These are phyloP conservation scores for Tetragnatha versicolor DNA, from an alignment of 1,140 invertebrate genomes.

Conservation along the genomic window DNA sequence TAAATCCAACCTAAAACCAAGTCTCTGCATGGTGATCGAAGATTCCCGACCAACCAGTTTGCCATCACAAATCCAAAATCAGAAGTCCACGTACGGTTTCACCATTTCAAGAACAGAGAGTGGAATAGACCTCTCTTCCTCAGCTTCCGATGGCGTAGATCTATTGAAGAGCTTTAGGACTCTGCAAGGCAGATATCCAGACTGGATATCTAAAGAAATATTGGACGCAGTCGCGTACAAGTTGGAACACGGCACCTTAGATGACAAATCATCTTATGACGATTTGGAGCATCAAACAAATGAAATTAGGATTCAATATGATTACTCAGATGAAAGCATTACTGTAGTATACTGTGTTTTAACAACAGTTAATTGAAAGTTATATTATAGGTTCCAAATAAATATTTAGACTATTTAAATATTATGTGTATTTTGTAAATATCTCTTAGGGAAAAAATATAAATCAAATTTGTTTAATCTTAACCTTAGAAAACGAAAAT, in stretches of 20 bases:
- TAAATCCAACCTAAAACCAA: conserved; percentile 1
- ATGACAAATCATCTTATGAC: not conserved
- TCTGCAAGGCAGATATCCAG: not conserved
- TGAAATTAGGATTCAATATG: not conserved
- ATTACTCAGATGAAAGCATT: not conserved
- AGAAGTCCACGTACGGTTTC: conserved; percentile 18
- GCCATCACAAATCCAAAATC: not conserved
- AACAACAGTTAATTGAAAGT: conserved; percentile 23
- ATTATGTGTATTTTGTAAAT: too few relatives aligned
- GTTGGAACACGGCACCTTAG: conserved; percentile 1
- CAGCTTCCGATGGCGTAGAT: not conserved
- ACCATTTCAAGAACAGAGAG: not conserved
- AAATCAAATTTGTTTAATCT: not conserved
- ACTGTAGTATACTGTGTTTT: not conserved
- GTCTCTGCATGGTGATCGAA: not conserved
- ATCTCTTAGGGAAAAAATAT: conserved; percentile 1
- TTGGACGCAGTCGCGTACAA: conserved; percentile 10
- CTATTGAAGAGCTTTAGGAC: not conserved
- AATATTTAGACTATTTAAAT: too few relatives aligned
- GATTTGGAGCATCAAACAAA: not conserved
- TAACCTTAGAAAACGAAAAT: too few relatives aligned
- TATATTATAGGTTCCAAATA: too few relatives aligned
- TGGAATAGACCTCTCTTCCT: not conserved
- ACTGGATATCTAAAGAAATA: conserved; percentile 11
- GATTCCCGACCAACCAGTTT: not conserved